Conservation (phyloP, 2,113 vertebrate species). For the Neogale vison region DNA sequence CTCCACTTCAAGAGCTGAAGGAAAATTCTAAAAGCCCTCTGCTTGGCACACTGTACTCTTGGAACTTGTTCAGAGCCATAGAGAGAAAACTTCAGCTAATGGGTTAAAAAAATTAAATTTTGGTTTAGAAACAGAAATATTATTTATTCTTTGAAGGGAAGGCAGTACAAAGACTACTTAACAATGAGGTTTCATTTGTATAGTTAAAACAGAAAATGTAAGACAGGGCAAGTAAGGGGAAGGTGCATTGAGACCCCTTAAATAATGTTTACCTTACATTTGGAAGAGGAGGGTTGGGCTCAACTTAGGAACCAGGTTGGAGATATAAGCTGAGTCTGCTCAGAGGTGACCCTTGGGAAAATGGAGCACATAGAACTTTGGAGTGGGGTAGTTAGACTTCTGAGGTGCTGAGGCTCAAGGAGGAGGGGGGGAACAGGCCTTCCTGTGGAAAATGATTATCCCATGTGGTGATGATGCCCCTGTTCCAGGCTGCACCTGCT, state of each 20-base stretch:
- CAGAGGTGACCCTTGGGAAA: background rate
- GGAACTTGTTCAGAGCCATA: background rate
- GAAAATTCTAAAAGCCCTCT: background rate
- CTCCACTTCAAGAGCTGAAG: background rate
- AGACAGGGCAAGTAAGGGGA: background rate
- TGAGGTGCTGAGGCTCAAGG: background rate
- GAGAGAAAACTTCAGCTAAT: background rate
- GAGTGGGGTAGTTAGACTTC: background rate
- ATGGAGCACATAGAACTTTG: background rate
- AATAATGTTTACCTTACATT: background rate
- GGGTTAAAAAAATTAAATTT: background rate
- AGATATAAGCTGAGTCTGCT: background rate
- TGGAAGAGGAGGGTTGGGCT: background rate
- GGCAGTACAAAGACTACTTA: background rate
- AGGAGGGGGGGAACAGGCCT: background rate
- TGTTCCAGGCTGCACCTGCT: background rate
- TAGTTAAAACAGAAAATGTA: background rate
- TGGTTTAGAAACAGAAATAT: background rate
- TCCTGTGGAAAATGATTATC: background rate
- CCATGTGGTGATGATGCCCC: background rate
- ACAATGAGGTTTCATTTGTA: background rate
- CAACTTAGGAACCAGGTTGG: background rate
- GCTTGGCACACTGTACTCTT: background rate
- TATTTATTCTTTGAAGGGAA: conserved; percentile 3
- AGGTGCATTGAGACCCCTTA: background rate